A percentile compares a stretch with the other conserved stretches of the same genome.
These are phyloP conservation scores for Myxocyprinus asiaticus DNA, from an alignment of 2,113 vertebrate genomes.

Conservation along the genomic window DNA sequence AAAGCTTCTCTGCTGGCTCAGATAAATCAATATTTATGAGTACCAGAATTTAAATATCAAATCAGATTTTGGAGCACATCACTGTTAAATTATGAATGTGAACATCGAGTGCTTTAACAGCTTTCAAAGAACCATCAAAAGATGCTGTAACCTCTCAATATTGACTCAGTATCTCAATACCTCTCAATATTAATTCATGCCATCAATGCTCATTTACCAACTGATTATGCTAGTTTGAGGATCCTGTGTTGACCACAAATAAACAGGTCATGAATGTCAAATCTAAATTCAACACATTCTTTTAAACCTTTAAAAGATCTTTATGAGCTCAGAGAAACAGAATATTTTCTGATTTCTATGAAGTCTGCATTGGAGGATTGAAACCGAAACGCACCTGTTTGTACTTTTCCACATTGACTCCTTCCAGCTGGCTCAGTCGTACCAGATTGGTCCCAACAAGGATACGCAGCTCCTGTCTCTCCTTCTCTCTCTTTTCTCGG, in stretches of 20 bases:
- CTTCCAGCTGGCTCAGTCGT: conserved; percentile 95
- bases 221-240: conserved; percentile 26
- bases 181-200: neutral
- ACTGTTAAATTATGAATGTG: conserved; percentile 18
- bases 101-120: neutral
- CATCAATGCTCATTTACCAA: conserved; percentile 8
- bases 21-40: neutral
- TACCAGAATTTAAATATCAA: conserved; percentile 20
- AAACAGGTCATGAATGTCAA: conserved; percentile 23
- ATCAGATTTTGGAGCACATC: neutral
- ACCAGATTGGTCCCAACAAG: conserved; percentile 97
- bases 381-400: conserved; percentile 81
- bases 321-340: neutral
- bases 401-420: conserved; percentile 96
- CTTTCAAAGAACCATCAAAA: conserved; percentile 20
- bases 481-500: conserved; percentile 93
- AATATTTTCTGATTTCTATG: neutral
- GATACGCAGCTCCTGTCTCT: conserved; percentile 93
- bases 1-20: neutral
- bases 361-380: neutral
- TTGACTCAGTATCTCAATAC: neutral
- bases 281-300: conserved; percentile 2
- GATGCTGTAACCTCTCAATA: neutral
- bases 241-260: conserved; percentile 6
- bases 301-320: neutral